Evolutionary conservation across 2,797 vertebrate species (phyloP).

Genomic region (Ctenopoma multispine): DNA sequence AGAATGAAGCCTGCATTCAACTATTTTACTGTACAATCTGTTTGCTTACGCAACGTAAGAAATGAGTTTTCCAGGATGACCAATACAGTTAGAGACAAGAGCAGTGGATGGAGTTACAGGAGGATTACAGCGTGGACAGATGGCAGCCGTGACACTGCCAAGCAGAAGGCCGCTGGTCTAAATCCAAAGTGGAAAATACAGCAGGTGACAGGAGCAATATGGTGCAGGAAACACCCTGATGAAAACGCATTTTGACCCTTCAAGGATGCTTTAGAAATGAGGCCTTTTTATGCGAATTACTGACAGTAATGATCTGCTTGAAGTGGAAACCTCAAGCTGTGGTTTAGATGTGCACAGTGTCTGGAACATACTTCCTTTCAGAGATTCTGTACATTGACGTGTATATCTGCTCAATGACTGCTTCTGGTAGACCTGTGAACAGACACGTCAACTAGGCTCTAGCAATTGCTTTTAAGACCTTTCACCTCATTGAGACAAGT

Average conservation of each 20-base stretch:
- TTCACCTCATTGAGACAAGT: no score
- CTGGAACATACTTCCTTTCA: no score
- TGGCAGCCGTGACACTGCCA: conserved; percentile 48
- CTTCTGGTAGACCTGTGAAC: no score
- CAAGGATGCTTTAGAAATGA: not conserved
- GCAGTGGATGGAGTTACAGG: conserved; percentile 45
- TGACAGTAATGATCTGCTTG: no score
- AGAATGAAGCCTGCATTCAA: conserved; percentile 2
- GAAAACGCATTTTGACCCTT: conserved; percentile 12
- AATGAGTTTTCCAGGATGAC: conserved; percentile 34
- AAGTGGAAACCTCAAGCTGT: no score
- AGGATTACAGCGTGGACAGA: conserved; percentile 66
- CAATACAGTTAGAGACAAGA: conserved; percentile 49
- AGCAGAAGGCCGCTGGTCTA: conserved; percentile 18
- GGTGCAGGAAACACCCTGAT: conserved; percentile 10
- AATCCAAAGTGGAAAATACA: conserved; percentile 32
- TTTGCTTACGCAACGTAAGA: not conserved
- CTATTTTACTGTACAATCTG: not conserved
- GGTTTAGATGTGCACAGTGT: no score
- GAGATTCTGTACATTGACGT: no score
- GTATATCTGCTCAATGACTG: no score
- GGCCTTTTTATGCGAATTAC: no score
- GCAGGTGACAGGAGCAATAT: conserved; percentile 49
- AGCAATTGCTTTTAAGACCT: no score
- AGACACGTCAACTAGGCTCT: no score